Evolutionary conservation across 2,888 invertebrate genomes (phyloP).

Genomic region (Chaetogeoica ovagalla): DNA sequence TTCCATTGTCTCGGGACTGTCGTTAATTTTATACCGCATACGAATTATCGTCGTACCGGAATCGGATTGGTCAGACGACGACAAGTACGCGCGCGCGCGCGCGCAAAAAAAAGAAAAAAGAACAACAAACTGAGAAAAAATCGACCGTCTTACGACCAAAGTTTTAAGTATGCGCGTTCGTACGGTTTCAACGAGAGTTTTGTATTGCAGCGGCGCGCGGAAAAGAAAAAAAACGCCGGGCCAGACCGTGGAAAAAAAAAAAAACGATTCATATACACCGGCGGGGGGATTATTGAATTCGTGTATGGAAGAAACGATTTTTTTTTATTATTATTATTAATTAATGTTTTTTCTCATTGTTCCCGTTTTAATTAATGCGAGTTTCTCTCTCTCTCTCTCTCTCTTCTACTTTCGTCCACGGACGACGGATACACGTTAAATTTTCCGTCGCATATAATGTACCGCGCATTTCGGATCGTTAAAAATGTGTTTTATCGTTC

Average conservation of each 20-base stretch:
- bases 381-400: conserved; percentile 4
- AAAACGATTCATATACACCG: conserved; percentile 2
- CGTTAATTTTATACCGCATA: conserved; percentile 48
- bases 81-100: no score
- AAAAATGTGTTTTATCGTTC: conserved; percentile 26
- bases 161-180: conserved; percentile 32
- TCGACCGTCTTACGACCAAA: conserved; percentile 5
- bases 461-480: no score
- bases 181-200: conserved; percentile 34
- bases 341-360: conserved; percentile 33
- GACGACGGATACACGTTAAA: not conserved
- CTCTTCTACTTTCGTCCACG: not conserved
- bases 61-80: not conserved
- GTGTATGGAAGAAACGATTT: conserved; percentile 13
- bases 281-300: not conserved
- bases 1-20: conserved; percentile 30
- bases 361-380: conserved; percentile 21
- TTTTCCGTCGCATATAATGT: not conserved
- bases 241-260: conserved; percentile 47
- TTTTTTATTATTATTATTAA: conserved; percentile 33
- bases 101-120: no score
- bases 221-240: conserved; percentile 28
- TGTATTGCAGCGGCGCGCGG: no score
- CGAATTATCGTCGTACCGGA: conserved; percentile 18
- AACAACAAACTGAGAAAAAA: conserved; percentile 6